Base-by-base conservation (phyloP, 2,797 vertebrate species). In the Cynodonichthys magdalenae region DNA sequence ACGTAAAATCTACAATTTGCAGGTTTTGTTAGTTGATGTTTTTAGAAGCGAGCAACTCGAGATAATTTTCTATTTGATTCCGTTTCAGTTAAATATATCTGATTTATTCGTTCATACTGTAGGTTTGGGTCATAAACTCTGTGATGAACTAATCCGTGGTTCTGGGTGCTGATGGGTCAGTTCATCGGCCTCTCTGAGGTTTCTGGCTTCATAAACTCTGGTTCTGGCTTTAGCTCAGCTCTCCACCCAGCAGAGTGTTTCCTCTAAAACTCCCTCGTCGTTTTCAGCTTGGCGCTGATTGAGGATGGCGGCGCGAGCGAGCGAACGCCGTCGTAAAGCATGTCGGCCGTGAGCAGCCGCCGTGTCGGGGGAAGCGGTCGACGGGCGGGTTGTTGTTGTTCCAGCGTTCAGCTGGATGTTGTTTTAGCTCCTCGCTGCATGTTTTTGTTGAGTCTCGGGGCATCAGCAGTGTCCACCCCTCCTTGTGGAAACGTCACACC, bases 301-400 rank as follows among this genome's bases (percentile, higher is more conserved):
- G 73, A 87, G 34, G 79, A 82, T 41, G 81, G 75, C 66, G 83
- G 79, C 70, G 6, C 29, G 44, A 70, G 73, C 19, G 27, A 59
- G 71, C 42, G 62, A 66, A 15, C 46, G 46, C 45, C 31, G 1
- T 34, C 58, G 54, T 87, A 84, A 87, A 85, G 34, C 77, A 82
- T 44, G 73, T 77, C 52, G 45, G 42, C 53, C 0, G 49, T 31
- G 9, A 47, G n/a, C 36, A 28, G 57, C 79, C 80, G 71, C 1
- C 17, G 0, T 5, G 77, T 81, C 85, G 85, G 82, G 52, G 3
- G 61, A 62, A 87, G 81, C 85, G 82, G 39, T 68, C 54, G 77
- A 61, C 74, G 68, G 78, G 57, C 44, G 44, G 8, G 64, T 4
- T 77, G 74, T 81, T 77, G 74, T 81, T 87, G 50, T 70, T 82